phyloP scores from a whole-genome alignment of 2,797 vertebrate genomes.

The Sus cebifrons region DNA sequence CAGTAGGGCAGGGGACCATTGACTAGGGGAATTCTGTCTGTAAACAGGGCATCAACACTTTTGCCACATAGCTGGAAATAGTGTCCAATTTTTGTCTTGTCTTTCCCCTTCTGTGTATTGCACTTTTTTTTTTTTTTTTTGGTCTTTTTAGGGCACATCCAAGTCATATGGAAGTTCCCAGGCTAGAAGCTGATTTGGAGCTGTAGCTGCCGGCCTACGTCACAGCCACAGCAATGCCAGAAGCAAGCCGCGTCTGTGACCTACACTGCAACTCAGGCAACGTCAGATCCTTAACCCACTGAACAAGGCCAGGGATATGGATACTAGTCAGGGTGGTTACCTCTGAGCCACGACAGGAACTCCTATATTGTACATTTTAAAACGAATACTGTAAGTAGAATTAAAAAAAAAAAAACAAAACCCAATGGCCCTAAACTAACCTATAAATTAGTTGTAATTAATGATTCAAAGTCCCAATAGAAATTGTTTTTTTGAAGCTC shows the following conservation, averaged over 20 bases:
- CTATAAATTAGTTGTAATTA: slow-evolving; percentile 11
- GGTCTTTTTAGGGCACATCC: too few species aligned
- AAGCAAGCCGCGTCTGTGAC: too few species aligned
- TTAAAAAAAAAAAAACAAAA: background rate
- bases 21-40: background rate
- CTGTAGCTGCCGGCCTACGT: too few species aligned
- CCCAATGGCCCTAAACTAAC: background rate
- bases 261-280: too few species aligned
- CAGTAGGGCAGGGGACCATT: background rate
- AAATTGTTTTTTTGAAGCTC: background rate
- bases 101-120: background rate
- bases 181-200: too few species aligned
- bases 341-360: too few species aligned
- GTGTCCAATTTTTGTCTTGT: background rate
- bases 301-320: too few species aligned
- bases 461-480: background rate
- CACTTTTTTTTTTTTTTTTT: background rate
- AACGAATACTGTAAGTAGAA: background rate
- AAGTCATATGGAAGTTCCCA: too few species aligned
- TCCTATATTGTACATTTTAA: background rate
- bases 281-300: too few species aligned
- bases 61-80: background rate
- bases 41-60: background rate
- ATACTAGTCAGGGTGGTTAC: too few species aligned
- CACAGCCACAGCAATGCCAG: too few species aligned